Conservation (phyloP, 2,797 vertebrate genomes). For the Epinephelus awoara region DNA sequence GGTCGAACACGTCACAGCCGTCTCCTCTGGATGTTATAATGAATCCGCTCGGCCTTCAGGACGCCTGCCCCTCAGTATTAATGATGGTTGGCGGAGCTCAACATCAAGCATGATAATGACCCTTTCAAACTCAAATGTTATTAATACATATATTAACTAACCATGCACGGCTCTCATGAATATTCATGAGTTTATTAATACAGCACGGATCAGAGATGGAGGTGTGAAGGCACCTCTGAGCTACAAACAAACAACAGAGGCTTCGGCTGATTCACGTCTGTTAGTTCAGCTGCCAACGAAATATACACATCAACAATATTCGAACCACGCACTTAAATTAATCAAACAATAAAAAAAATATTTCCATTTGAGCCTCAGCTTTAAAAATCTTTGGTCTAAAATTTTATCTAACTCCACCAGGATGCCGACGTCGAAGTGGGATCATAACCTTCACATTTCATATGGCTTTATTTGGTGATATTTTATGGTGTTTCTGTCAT, state of each 20-base stretch:
- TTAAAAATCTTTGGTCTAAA: too few relatives aligned
- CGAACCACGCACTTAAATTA: too few relatives aligned
- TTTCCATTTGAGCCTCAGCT: too few relatives aligned
- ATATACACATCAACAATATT: too few relatives aligned
- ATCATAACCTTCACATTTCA: too few relatives aligned
- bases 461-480: too few relatives aligned
- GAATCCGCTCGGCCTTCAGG: neutral
- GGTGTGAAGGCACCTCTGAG: neutral
- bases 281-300: too few relatives aligned
- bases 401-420: too few relatives aligned
- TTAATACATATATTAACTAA: constrained; percentile 18
- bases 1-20: neutral
- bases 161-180: neutral
- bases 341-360: too few relatives aligned
- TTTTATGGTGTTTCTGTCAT: too few relatives aligned
- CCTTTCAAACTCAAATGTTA: constrained; percentile 4
- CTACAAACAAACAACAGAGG: neutral
- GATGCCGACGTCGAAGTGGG: too few relatives aligned
- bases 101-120: neutral
- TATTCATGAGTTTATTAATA: constrained; percentile 8
- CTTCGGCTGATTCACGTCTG: too few relatives aligned
- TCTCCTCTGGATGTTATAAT: neutral
- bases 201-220: neutral
- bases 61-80: neutral
- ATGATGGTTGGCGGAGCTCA: neutral